These are phyloP conservation scores for Mesochorus sp. DNA, from an alignment of 2,888 invertebrate species.

Conservation along the genomic window DNA sequence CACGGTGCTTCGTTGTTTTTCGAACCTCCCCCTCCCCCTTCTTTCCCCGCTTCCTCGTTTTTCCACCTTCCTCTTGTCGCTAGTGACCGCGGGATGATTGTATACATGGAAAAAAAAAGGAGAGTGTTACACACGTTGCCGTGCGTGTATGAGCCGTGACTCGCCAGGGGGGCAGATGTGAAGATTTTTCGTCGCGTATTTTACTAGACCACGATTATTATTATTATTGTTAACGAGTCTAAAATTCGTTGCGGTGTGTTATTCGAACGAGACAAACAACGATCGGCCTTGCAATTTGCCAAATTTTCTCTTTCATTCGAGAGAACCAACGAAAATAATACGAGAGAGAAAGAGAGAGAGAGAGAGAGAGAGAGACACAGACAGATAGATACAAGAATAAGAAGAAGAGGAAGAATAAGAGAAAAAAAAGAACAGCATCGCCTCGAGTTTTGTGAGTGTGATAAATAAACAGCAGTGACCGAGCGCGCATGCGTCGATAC, in stretches of 20 bases:
- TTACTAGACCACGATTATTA: too few relatives aligned
- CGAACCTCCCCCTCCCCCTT: too few relatives aligned
- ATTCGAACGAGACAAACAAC: too few relatives aligned
- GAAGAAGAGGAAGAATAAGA: constrained; percentile 8
- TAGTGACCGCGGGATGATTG: constrained; percentile 1
- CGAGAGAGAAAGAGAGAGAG: background rate
- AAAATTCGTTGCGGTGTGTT: too few relatives aligned
- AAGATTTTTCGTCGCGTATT: constrained; percentile 26
- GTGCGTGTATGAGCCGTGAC: constrained; percentile 32
- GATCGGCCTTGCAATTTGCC: too few relatives aligned
- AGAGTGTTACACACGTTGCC: constrained; percentile 10
- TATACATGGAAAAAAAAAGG: constrained; percentile 14
- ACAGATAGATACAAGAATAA: background rate
- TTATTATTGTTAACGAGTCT: too few relatives aligned
- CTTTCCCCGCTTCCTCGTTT: too few relatives aligned
- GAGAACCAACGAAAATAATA: background rate
- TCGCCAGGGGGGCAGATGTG: constrained; percentile 44
- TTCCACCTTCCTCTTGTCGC: background rate
- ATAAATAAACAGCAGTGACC: constrained; percentile 55
- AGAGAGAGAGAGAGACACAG: background rate
- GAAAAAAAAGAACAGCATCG: constrained; percentile 6
- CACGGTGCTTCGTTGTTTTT: too few relatives aligned
- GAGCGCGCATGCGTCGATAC: constrained; percentile 47
- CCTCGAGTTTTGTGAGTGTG: constrained; percentile 42
- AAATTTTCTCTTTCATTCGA: background rate